phyloP scores from a whole-genome alignment of 2,797 vertebrate genomes.

The Ctenochaetus hawaiiensis region DNA sequence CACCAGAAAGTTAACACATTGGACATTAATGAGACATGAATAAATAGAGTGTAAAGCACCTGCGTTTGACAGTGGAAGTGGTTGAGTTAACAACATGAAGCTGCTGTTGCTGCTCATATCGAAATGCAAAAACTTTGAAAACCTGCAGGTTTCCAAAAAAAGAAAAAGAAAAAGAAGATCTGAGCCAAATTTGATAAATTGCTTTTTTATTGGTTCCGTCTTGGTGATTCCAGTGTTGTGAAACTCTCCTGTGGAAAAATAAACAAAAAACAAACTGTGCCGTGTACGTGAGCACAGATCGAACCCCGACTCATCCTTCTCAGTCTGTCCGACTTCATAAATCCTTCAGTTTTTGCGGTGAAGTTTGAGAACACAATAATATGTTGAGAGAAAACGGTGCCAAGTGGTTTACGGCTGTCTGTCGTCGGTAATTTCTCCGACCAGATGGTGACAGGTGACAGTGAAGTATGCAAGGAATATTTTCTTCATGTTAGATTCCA shows the following conservation, averaged over 20 bases:
- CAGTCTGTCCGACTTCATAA: constrained; percentile 68
- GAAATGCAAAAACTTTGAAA: constrained; percentile 26
- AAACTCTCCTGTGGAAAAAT: constrained; percentile 60
- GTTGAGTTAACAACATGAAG: constrained; percentile 62
- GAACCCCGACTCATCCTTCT: constrained; percentile 64
- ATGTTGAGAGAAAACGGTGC: constrained; percentile 50
- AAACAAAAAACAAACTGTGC: constrained; percentile 44
- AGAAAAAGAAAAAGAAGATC: constrained; percentile 7
- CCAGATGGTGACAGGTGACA: constrained; percentile 71
- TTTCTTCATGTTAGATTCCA: constrained; percentile 15
- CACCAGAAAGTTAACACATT: constrained; percentile 67
- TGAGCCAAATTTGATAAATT: constrained; percentile 67
- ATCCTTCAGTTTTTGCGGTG: constrained; percentile 61
- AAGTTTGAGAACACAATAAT: constrained; percentile 52
- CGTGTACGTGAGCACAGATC: constrained; percentile 62
- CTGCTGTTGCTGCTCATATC: constrained; percentile 36
- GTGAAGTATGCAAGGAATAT: constrained; percentile 46
- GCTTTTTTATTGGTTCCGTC: constrained; percentile 59
- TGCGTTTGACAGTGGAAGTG: constrained; percentile 61
- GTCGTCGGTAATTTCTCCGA: constrained; percentile 51
- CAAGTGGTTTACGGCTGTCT: constrained; percentile 63
- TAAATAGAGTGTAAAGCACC: constrained; percentile 63
- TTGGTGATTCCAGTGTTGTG: constrained; percentile 45
- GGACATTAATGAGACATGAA: constrained; percentile 70
- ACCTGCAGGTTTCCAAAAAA: constrained; percentile 23